A percentile compares a stretch with the other conserved stretches of the same genome.
These are phyloP conservation scores for Gavialis gangeticus DNA, from an alignment of 2,113 vertebrate species.

Conservation along the genomic window DNA sequence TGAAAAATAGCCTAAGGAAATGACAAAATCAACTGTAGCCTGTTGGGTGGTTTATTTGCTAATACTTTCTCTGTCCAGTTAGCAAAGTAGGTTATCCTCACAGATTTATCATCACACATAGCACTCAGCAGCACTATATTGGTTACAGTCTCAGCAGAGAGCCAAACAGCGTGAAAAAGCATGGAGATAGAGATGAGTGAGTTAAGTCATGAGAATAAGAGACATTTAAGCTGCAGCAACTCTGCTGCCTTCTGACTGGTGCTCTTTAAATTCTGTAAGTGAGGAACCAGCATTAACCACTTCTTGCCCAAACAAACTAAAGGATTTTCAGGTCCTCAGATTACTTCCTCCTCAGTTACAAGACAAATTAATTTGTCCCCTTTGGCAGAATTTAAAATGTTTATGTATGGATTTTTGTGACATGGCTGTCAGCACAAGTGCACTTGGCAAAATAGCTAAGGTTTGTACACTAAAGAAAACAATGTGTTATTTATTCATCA, in stretches of 20 bases:
- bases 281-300: neutral
- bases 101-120: neutral
- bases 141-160: neutral
- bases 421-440: neutral
- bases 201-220: neutral
- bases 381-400: neutral
- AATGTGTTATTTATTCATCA: neutral
- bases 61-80: neutral
- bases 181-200: neutral
- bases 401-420: neutral
- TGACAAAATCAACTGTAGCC: neutral
- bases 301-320: neutral
- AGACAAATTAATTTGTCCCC: neutral
- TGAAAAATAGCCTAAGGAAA: neutral
- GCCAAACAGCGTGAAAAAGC: conserved; percentile 10
- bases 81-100: neutral
- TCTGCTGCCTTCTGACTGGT: neutral
- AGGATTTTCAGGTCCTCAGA: neutral
- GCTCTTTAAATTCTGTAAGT: neutral
- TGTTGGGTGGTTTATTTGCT: neutral
- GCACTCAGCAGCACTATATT: neutral
- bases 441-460: neutral
- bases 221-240: neutral
- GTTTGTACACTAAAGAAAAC: neutral
- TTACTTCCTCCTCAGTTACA: neutral